Conservation (phyloP, 35 echinoderm and acorn worm species). For the Lytechinus variegatus region DNA sequence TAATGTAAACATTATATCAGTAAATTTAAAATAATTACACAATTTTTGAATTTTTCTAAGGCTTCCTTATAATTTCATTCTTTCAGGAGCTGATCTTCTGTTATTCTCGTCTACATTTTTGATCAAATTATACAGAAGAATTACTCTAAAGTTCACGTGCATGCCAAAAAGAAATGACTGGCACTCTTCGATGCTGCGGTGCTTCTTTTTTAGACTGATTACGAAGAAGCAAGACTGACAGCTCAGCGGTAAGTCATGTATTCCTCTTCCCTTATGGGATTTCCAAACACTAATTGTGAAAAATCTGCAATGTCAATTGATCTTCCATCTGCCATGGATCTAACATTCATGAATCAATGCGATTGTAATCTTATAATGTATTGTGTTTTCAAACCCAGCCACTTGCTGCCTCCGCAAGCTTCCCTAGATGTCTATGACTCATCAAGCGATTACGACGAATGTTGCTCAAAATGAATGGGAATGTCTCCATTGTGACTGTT, state of each 20-base stretch:
- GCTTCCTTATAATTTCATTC: background rate
- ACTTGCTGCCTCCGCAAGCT: background rate
- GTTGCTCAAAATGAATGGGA: background rate
- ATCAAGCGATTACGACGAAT: background rate
- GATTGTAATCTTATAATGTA: background rate
- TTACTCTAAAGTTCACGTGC: background rate
- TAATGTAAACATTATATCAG: background rate
- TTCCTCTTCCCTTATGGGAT: background rate
- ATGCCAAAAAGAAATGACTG: background rate
- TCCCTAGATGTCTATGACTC: background rate
- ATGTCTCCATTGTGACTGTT: background rate
- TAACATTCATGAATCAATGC: background rate
- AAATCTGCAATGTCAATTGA: background rate
- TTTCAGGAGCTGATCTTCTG: background rate
- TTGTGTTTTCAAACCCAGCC: background rate
- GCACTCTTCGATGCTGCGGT: background rate
- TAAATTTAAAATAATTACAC: no score
- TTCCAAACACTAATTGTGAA: constrained; percentile 12
- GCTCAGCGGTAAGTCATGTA: background rate
- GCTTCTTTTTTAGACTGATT: background rate
- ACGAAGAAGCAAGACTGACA: background rate
- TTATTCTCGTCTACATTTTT: background rate
- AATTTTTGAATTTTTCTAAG: background rate
- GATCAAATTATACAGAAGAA: background rate
- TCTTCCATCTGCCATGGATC: background rate